Base-by-base conservation (phyloP, 2,113 vertebrate genomes). In the Puntigrus tetrazona region DNA sequence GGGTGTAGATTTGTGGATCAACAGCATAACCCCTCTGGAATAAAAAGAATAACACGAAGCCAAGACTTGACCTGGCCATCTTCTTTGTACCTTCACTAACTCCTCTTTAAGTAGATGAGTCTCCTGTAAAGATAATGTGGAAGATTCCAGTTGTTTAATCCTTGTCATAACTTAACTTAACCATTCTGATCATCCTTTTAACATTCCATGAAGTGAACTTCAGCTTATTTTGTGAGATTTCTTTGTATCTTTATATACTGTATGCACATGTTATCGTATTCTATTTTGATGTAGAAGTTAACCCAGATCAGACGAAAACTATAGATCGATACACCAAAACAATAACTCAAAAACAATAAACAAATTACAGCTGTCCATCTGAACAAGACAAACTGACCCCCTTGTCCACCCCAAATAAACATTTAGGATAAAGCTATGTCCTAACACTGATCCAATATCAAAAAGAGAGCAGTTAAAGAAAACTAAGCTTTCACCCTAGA, bases 1-100 rank as follows among this genome's bases (percentile, higher is more conserved):
- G 38, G 69, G 69, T 43, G 11, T n/a, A n/a, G n/a, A n/a, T n/a
- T n/a, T n/a, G n/a, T n/a, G n/a, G n/a, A n/a, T n/a, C n/a, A n/a
- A n/a, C 31, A 1, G 72, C 38, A 47, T 47, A 74, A 74, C 43
- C 6, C 43, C 41, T n/a, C 72, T 74, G 1, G 41, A 74, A 29
- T 74, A 43, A 18, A 43, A 47, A 47, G 41, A 47, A 29, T 27
- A 74, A 29, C 41, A 74, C 20, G 43, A 75, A 75, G 41, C 41
- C 38, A 75, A 75, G 43, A 75, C 43, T 25, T 50, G 72, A 41
- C 72, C 72, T 47, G 72, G n/a, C 43, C 43, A 74, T 74, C 41
- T 27, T 74, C 25, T 74, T 74, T 74, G 41, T 16, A 70, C 7
- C 8, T 70, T n/a, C 20, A 22, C 3, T 8, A 69, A 18, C 31